phyloP scores from a whole-genome alignment of 2,113 vertebrate genomes.

The Podarcis raffonei region DNA sequence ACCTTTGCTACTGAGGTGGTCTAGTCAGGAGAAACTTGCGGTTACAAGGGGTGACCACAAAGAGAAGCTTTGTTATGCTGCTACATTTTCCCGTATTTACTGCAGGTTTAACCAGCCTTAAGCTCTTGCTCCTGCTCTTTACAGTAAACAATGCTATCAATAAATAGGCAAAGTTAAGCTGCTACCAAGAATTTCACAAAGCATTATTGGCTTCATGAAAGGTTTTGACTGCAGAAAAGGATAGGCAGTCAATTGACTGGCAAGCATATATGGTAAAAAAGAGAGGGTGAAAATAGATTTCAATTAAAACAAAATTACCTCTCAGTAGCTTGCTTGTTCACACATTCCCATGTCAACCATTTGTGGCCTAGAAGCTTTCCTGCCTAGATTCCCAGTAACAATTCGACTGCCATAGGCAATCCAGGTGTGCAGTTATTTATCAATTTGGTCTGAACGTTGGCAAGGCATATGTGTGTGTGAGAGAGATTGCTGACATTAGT shows the following conservation, averaged over 20 bases:
- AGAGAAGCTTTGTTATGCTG: no score
- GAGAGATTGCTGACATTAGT: background rate
- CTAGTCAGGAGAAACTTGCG: no score
- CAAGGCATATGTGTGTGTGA: background rate
- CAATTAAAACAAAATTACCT: background rate
- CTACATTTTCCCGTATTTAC: no score
- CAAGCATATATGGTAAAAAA: background rate
- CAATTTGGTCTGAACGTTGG: background rate
- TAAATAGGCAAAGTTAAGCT: background rate
- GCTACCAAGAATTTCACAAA: background rate
- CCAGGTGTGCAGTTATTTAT: slow-evolving; percentile 39
- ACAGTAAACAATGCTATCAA: background rate
- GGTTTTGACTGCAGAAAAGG: background rate
- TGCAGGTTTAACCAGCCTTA: background rate
- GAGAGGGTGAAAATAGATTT: background rate
- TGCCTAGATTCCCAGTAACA: background rate
- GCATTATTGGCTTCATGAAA: background rate
- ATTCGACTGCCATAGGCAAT: background rate
- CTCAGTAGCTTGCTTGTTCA: background rate
- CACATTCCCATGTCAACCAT: background rate
- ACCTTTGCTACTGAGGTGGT: no score
- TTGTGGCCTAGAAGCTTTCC: background rate
- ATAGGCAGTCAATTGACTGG: background rate
- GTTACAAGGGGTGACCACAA: no score
- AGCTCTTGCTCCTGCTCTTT: background rate